Percentiles rank a stretch among this genome's conserved stretches.
phyloP scores from a whole-genome alignment of 2,888 invertebrate species.

The Pediacus dermestoides region DNA sequence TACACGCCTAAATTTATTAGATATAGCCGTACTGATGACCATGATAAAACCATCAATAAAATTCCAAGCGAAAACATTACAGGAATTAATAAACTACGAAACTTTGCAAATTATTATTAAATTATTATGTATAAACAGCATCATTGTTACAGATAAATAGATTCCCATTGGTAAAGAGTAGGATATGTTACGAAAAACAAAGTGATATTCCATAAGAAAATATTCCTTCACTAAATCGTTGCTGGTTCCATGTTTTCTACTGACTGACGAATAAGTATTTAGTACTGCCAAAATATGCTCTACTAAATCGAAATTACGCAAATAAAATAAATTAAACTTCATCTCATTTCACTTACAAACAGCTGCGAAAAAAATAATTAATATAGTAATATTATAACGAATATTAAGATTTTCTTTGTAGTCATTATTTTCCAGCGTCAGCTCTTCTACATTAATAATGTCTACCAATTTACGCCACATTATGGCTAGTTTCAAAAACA shows the following conservation, averaged over 20 bases:
- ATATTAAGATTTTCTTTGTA: conserved; percentile 10
- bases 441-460: conserved; percentile 8
- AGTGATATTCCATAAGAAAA: conserved; percentile 14
- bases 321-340: conserved; percentile 1
- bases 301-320: conserved; percentile 11
- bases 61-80: conserved; percentile 17
- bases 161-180: conserved; percentile 8
- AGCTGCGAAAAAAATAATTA: conserved; percentile 4
- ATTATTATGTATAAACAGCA: not conserved
- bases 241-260: not conserved
- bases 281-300: conserved; percentile 15
- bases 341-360: conserved; percentile 12
- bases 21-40: conserved; percentile 14
- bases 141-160: conserved; percentile 9
- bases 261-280: conserved; percentile 9
- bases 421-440: conserved; percentile 5
- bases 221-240: conserved; percentile 11
- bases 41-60: conserved; percentile 16
- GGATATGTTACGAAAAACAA: conserved; percentile 12
- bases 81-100: conserved; percentile 13
- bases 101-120: conserved; percentile 1
- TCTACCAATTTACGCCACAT: conserved; percentile 12
- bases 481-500: conserved; percentile 13
- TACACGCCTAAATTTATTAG: conserved; percentile 15
- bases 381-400: conserved; percentile 8